These are phyloP conservation scores for Sprattus sprattus DNA, from an alignment of 2,113 vertebrate genomes.

Conservation along the genomic window DNA sequence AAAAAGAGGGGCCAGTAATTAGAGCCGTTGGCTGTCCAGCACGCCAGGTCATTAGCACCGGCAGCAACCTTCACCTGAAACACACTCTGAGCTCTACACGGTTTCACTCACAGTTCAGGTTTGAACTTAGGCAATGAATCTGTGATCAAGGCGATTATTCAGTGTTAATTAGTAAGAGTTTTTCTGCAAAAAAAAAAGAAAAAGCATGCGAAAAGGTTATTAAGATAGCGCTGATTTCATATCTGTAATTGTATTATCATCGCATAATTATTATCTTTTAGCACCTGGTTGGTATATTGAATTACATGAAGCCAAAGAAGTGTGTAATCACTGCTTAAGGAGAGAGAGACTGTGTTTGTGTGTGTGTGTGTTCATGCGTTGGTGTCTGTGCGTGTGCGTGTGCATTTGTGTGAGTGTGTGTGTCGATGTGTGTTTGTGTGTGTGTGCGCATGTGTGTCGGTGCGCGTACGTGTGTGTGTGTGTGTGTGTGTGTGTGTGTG, in stretches of 20 bases:
- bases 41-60: not conserved
- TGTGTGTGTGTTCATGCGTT: not conserved
- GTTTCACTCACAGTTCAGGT: not conserved
- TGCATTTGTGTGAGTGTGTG: not conserved
- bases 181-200: not conserved
- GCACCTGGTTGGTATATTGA: conserved; percentile 1
- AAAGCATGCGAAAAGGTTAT: not conserved
- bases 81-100: not conserved
- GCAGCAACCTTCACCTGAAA: not conserved
- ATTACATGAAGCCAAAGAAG: not conserved
- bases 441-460: not conserved
- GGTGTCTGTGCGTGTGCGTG: not conserved
- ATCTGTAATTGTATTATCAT: conserved; percentile 28
- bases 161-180: not conserved
- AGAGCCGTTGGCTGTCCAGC: not conserved
- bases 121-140: not conserved
- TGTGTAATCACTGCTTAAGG: not conserved
- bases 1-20: not conserved
- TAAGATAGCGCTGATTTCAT: conserved; percentile 33
- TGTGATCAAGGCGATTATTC: not conserved
- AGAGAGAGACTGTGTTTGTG: not conserved
- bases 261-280: not conserved
- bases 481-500: not conserved
- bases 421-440: not conserved
- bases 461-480: not conserved